Evolutionary conservation across 2,113 vertebrate species (phyloP), one percentile per base, ranked within the genome.

Genomic region (Sander lucioperca): DNA sequence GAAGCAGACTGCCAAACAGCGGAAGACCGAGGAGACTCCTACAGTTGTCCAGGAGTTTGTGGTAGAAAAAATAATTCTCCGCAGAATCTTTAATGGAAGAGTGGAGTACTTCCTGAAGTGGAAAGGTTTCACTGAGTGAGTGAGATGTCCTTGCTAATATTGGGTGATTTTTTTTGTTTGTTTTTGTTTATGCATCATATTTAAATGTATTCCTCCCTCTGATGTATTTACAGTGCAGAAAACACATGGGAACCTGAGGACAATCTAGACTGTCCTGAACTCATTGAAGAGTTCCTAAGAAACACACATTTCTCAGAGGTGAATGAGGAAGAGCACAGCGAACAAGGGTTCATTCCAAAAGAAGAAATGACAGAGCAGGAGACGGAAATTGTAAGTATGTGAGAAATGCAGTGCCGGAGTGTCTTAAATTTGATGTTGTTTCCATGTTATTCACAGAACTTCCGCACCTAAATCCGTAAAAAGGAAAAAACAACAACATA

Each of bases 111-210:
- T 96, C 89, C 96, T 99, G 72, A 99, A 99, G 92, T 99, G 98
- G 98, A 99, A 99, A 94, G 98, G 98, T 82, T 99, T 99, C 92
- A 98, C 98, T 25, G 98, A 99, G 98, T 99, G 96, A 97, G 98
- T 78, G 48, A 16, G 1, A 7, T 15, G 8, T 57, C 50, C 13
- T 54, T 18, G 16, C 45, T 33, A 7, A 33, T 27, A 3, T 33
- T 21, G 30, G 47, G 11, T 43, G 4, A 69, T 21, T n/a, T 0
- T 16, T 9, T 16, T 9, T 16, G 14, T 48, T 48, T 15, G 9
- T n/a, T 43, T 30, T 33, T 33, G 30, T 33, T 33, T 25, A 1
- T 18, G 36, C 6, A 1, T 54, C 1, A 13, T 23, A 5, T 47
- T 57, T 7, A 47, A 58, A 6, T 19, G 2, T 45, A 3, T 30